Conservation (phyloP, 2,113 vertebrate genomes). For the Pseudopodoces humilis region DNA sequence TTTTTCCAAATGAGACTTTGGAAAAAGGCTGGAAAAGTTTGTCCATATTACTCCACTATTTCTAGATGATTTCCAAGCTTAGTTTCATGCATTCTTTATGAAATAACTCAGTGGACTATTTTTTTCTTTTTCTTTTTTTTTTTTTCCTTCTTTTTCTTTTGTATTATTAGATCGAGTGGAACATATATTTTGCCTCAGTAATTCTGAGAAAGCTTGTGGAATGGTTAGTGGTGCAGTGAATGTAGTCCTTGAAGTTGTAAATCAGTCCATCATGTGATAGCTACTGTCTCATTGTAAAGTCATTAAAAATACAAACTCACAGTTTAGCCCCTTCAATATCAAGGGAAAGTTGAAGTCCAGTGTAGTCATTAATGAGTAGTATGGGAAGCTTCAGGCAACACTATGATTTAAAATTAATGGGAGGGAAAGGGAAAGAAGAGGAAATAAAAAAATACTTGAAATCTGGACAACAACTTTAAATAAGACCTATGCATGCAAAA, state of each 20-base stretch:
- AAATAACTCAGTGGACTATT: background rate
- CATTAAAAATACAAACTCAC: conserved; percentile 32
- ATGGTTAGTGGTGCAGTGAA: background rate
- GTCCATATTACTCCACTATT: background rate
- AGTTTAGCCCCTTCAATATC: background rate
- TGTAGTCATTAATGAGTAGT: background rate
- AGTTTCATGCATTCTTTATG: background rate
- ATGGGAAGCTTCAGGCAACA: background rate
- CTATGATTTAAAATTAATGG: background rate
- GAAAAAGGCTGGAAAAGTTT: background rate
- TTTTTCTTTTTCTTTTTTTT: background rate
- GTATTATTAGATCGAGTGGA: background rate
- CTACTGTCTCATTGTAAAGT: background rate
- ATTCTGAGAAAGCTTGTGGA: background rate
- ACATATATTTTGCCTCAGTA: background rate
- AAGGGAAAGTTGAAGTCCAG: background rate
- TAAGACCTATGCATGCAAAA: background rate
- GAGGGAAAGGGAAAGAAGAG: background rate
- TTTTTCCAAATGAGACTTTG: background rate
- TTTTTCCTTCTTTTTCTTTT: background rate
- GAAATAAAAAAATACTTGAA: background rate
- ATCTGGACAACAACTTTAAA: background rate
- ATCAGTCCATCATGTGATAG: background rate
- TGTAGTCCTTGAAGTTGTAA: background rate
- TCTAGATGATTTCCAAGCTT: background rate